Percentiles rank a stretch among this genome's conserved stretches.
Evolutionary conservation across 1,140 invertebrate genomes (phyloP).

Genomic region (Thaumetopoea pityocampa): DNA sequence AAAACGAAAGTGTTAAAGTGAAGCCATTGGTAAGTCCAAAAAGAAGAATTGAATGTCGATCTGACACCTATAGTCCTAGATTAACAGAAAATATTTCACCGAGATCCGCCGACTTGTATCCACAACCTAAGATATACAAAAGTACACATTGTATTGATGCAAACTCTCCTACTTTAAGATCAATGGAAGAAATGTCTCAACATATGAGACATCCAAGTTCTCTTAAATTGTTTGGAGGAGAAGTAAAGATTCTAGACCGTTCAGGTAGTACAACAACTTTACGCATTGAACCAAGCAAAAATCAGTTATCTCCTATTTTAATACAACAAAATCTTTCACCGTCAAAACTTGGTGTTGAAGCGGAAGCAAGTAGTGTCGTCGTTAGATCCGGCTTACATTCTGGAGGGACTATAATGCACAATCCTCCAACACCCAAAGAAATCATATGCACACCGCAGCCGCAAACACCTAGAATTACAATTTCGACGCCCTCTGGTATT

Average conservation of each 20-base stretch:
- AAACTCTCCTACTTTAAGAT: conserved; percentile 70
- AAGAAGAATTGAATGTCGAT: conserved; percentile 56
- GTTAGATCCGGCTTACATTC: conserved; percentile 85
- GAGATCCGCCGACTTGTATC: conserved; percentile 54
- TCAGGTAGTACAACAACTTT: conserved; percentile 82
- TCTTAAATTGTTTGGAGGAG: conserved; percentile 85
- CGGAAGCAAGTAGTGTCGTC: conserved; percentile 79
- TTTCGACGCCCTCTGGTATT: conserved; percentile 77
- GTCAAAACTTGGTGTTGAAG: conserved; percentile 55
- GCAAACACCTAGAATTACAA: conserved; percentile 77
- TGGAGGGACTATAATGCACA: conserved; percentile 84
- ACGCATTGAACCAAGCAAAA: conserved; percentile 80
- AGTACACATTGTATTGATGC: conserved; percentile 74
- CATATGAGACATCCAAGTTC: conserved; percentile 74
- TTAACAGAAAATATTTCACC: conserved; percentile 55
- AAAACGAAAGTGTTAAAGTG: conserved; percentile 49
- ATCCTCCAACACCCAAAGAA: conserved; percentile 75
- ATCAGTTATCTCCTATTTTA: conserved; percentile 71
- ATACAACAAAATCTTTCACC: conserved; percentile 70
- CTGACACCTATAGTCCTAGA: conserved; percentile 68
- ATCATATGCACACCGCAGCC: conserved; percentile 59
- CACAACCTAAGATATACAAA: conserved; percentile 74
- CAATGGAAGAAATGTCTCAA: conserved; percentile 77
- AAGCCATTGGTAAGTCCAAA: conserved; percentile 59
- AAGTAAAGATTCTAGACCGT: conserved; percentile 83